phyloP scores from a whole-genome alignment of 2,113 vertebrate species.

The Microtus montanus region DNA sequence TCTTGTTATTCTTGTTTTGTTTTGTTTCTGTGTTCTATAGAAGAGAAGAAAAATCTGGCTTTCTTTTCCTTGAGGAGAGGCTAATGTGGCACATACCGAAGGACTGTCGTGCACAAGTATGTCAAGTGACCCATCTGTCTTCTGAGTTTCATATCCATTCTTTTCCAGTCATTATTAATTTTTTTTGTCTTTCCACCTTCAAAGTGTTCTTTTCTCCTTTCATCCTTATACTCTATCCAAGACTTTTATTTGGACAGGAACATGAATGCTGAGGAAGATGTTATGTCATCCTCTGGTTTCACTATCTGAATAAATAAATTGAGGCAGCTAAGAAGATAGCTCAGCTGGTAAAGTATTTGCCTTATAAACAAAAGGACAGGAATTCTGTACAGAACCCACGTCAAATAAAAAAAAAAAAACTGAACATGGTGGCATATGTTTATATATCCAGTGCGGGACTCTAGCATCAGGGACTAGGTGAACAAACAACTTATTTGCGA shows the following conservation, averaged over 20 bases:
- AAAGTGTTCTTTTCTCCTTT: neutral
- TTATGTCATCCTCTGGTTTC: neutral
- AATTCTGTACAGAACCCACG: neutral
- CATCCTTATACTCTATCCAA: neutral
- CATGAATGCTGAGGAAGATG: fast-evolving
- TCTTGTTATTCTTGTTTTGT: neutral
- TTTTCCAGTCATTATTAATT: neutral
- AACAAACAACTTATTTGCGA: neutral
- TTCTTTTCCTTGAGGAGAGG: neutral
- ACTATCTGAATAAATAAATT: neutral
- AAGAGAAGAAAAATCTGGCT: neutral
- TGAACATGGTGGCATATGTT: neutral
- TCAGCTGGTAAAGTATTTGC: too few species aligned
- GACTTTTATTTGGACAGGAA: neutral
- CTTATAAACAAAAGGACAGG: neutral
- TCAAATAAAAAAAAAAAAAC: neutral
- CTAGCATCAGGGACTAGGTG: neutral
- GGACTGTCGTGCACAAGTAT: neutral
- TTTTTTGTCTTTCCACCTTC: neutral
- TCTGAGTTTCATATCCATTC: neutral
- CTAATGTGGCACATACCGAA: fast-evolving
- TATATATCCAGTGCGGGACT: neutral
- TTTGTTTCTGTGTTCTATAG: neutral
- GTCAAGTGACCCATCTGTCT: neutral
- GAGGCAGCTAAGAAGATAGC: neutral